phyloP scores from a whole-genome alignment of 30 jellyfish, hydroid and myxozoan species.

The Aurelia aurita complex sp. Pacific region DNA sequence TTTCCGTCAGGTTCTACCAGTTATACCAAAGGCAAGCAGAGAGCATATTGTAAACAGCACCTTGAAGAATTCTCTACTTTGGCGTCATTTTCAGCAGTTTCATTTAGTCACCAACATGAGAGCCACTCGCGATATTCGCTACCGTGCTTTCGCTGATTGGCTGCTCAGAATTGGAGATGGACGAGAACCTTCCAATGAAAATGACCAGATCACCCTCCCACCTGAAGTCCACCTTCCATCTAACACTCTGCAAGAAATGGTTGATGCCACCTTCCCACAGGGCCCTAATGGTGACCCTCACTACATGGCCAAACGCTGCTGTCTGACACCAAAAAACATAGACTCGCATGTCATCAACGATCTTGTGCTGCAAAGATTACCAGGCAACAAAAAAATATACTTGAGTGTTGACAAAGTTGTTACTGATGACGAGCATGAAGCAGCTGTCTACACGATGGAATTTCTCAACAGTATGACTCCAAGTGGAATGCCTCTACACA shows the following conservation, averaged over 20 bases:
- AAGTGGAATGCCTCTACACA: no score
- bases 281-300: slow-evolving; percentile 27
- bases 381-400: no score
- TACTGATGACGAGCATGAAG: no score
- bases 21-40: slow-evolving; percentile 49
- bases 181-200: slow-evolving; percentile 27
- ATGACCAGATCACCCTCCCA: slow-evolving; percentile 4
- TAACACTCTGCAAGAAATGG: no score
- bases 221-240: no score
- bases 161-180: slow-evolving; percentile 32
- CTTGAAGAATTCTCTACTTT: slow-evolving; percentile 30
- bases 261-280: slow-evolving; percentile 24
- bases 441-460: no score
- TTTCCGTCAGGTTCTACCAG: slow-evolving; percentile 64
- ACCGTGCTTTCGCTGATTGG: slow-evolving; percentile 52
- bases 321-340: slow-evolving; percentile 32
- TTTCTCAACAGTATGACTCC: no score
- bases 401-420: no score
- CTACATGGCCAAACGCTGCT: slow-evolving; percentile 52
- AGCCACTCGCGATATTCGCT: slow-evolving; percentile 24
- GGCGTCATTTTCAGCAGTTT: slow-evolving; percentile 54
- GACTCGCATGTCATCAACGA: slow-evolving; percentile 32
- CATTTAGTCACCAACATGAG: slow-evolving; percentile 44
- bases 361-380: background rate
- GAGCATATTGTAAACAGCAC: slow-evolving; percentile 32